phyloP scores from a whole-genome alignment of 1,140 invertebrate species.

The Harlomillsia oculata region DNA sequence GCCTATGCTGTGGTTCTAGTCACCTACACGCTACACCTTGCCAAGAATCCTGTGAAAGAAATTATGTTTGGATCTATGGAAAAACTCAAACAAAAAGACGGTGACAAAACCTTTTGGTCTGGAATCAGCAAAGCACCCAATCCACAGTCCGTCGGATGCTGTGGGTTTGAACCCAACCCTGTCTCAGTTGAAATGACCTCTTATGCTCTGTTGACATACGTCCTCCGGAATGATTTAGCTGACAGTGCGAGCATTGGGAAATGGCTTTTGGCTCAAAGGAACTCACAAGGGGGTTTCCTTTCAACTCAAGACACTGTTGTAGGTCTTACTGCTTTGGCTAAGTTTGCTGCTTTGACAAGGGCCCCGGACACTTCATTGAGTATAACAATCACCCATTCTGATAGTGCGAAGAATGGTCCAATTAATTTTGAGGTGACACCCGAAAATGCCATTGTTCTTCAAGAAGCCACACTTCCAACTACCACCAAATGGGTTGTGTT shows the following conservation, averaged over 20 bases:
- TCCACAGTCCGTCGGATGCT: constrained; percentile 59
- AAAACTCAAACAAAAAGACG: constrained; percentile 38
- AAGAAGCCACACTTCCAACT: constrained; percentile 43
- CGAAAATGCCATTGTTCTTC: constrained; percentile 17
- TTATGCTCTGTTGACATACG: constrained; percentile 62
- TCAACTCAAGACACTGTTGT: constrained; percentile 53
- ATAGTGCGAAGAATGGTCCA: neutral
- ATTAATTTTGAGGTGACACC: too few species aligned
- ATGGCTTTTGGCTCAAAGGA: constrained; percentile 73
- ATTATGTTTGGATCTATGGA: neutral
- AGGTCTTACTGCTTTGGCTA: constrained; percentile 22
- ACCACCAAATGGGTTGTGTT: constrained; percentile 51
- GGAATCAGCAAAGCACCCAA: neutral
- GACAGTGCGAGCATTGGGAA: constrained; percentile 67
- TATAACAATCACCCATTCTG: neutral
- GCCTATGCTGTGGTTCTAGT: constrained; percentile 48
- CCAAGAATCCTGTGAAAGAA: constrained; percentile 37
- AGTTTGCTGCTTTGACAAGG: constrained; percentile 7
- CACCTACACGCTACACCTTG: constrained; percentile 46
- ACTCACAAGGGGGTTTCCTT: constrained; percentile 70
- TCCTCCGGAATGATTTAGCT: constrained; percentile 52
- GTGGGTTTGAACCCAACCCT: constrained; percentile 65
- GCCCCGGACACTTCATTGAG: neutral
- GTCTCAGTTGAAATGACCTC: constrained; percentile 77
- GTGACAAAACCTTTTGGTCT: constrained; percentile 56